Base-by-base conservation (phyloP, 2,888 invertebrate genomes). In the Cheilosia grossa region DNA sequence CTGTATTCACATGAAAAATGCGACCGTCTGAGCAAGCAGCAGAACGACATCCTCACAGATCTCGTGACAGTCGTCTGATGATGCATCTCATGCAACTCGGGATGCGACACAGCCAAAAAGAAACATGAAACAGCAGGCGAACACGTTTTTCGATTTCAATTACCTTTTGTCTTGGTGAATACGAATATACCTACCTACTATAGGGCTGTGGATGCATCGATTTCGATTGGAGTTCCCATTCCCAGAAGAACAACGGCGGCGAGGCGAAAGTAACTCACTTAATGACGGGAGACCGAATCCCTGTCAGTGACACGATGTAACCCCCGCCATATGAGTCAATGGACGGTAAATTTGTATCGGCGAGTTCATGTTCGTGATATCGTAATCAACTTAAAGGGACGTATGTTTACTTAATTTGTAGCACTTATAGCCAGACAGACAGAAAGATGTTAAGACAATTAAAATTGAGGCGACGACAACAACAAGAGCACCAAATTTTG, bases 111-210 rank as follows among this genome's bases (percentile, higher is more conserved):
- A 66, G 21, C 13, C 37, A 47, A 37, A 67, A 51, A 53, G 53
- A 58, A 59, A 40, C 61, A 58, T 47, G 53, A 77, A 85, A 75
- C 75, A 81, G 81, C 81, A 72, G 85, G 85, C 72, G 72, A 72
- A 85, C 81, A 85, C 81, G 75, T 77, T 85, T 81, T 77, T 72
- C 75, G 66, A 75, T 85, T 85, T 75, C 81, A 85, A 85, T 81
- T 85, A 85, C 81, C 80, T 80, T 56, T 70, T 67, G 53, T 61
- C 67, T 61, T 54, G 54, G 49, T 30, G 42, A 42, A 30, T 61
- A 40, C 47, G 27, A 30, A 24, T 66, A 24, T 66, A 37, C 49
- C 17, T 17, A 40, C 42, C 17, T 17, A 19, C 47, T 19, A 21
- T 6, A 56, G 42, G 70, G 70, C 27, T 27, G 27, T 27, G 27